Evolutionary conservation across 2,113 vertebrate genomes (phyloP).

Genomic region (Morone chrysops): DNA sequence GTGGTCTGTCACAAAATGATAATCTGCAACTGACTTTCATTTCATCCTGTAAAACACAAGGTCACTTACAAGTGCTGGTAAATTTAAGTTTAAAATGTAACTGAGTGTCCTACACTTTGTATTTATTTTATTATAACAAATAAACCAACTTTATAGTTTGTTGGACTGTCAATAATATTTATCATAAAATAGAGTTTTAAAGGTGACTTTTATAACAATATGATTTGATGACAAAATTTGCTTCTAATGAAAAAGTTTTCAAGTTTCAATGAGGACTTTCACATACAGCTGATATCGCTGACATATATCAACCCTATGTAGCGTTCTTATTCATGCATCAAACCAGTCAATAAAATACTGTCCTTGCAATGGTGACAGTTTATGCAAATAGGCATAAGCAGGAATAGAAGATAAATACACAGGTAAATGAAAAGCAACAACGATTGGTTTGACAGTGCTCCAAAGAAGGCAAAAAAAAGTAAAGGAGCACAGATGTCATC

Average conservation of each 20-base stretch:
- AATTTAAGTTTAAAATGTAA: background rate
- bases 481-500: conserved; percentile 26
- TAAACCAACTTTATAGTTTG: background rate
- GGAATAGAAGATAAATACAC: background rate
- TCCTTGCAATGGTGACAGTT: background rate
- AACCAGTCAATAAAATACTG: conserved; percentile 13
- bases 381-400: background rate
- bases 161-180: background rate
- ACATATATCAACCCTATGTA: background rate
- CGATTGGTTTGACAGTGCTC: background rate
- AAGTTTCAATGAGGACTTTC: background rate
- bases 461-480: conserved; percentile 2
- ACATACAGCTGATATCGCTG: conserved; percentile 1
- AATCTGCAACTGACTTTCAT: background rate
- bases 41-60: conserved; percentile 2
- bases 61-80: conserved; percentile 27
- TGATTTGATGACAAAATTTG: background rate
- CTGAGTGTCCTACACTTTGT: background rate
- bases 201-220: background rate
- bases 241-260: conserved; percentile 1
- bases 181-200: background rate
- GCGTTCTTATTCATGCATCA: background rate
- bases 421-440: background rate
- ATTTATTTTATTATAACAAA: conserved; percentile 7
- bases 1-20: background rate